phyloP scores from a whole-genome alignment of 1,140 invertebrate genomes.

The Coptotermes formosanus region DNA sequence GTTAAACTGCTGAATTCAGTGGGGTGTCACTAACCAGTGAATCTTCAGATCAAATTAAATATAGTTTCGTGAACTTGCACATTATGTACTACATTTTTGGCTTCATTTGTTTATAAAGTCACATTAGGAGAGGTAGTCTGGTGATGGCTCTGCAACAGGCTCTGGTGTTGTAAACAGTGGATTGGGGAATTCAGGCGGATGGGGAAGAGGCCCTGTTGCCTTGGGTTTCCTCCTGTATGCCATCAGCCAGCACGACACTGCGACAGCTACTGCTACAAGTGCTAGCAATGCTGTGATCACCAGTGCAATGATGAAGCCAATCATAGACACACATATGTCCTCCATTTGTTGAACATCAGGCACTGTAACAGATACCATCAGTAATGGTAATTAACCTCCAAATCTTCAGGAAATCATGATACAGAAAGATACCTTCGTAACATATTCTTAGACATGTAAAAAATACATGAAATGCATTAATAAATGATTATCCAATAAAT shows the following conservation, averaged over 20 bases:
- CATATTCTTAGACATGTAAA: too few species aligned
- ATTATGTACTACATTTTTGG: background rate
- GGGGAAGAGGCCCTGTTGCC: conserved; percentile 82
- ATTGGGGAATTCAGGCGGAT: conserved; percentile 93
- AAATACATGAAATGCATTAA: too few species aligned
- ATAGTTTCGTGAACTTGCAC: background rate
- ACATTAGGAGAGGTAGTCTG: conserved; percentile 62
- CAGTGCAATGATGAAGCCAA: conserved; percentile 87
- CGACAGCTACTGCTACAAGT: conserved; percentile 88
- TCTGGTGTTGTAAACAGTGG: conserved; percentile 86
- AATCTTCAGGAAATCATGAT: too few species aligned
- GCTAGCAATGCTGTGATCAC: conserved; percentile 88
- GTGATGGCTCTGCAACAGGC: conserved; percentile 72
- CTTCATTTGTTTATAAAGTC: background rate
- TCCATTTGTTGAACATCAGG: conserved; percentile 67
- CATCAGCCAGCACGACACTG: conserved; percentile 93
- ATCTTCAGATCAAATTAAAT: background rate
- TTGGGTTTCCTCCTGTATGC: conserved; percentile 85
- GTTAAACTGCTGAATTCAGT: background rate
- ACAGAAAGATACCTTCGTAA: too few species aligned
- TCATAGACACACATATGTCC: conserved; percentile 90
- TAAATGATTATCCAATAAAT: too few species aligned
- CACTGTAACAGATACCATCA: conserved; percentile 47
- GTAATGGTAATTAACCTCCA: background rate
- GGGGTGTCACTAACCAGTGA: background rate